Base-by-base conservation (phyloP, 2,888 invertebrate genomes). In the Eretmocerus hayati region DNA sequence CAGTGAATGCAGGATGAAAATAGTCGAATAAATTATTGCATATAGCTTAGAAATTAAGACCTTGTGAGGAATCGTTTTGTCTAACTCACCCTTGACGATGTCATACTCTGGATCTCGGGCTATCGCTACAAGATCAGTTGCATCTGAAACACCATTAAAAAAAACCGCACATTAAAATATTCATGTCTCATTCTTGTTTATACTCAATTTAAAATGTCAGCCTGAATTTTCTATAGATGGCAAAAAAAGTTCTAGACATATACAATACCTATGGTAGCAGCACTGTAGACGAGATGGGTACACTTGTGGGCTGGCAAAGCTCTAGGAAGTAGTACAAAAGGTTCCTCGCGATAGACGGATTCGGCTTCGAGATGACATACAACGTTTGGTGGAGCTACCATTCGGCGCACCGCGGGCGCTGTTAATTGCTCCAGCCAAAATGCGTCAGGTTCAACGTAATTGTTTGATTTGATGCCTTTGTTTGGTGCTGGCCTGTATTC, bases 271-370 rank as follows among this genome's bases (percentile, higher is more conserved):
- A 88, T 71, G 2, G 79, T 78, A 5, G 86, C 85, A 56, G 82
- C 84, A 2, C 82, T 81, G 62, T 87, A 88, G 53, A 87, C 78
- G 2, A 87, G 72, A 62, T 88, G 87, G 3, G 85, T 84, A 69
- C 88, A 88, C 30, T 77, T 74, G 54, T 79, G 77, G 3, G 77
- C 76, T 16, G 86, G 84, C 37, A 85, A 69, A 43, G 84, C 77
- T 19, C 78, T 76, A 1, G 83, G 77, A 1, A 77, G 77, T 62
- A 87, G 82, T 1, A 80, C 76, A 46, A 84, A 74, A 0, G 85
- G 85, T 23, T 83, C 81, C 36, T 77, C 76, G 40, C 86, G 75
- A 65, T 85, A 83, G 3, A 78, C 78, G 3, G 85, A 79, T 73
- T 77, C 78, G 1, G 83, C 81, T 62, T 85, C 79, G 53, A 85